Evolutionary conservation across 2,888 invertebrate genomes (phyloP), one percentile per base, ranked within the genome.

Genomic region (Chrysomela aeneicollis): DNA sequence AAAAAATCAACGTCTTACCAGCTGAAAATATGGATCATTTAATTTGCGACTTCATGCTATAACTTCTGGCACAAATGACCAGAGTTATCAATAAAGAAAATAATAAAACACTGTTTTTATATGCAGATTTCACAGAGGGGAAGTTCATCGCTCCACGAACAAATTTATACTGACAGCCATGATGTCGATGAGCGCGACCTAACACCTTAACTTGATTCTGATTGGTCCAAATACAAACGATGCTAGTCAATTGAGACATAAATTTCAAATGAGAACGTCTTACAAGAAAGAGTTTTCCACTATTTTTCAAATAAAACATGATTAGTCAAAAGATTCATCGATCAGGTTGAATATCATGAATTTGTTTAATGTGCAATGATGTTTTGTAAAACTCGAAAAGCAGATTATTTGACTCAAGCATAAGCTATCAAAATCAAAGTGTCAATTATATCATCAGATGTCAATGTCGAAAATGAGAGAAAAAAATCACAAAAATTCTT

Each of bases 131-230:
- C 86, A 87, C 89, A 87, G 90, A 90, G 89, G 92, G 91, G 92
- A 90, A 90, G 88, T 88, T 88, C 92, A 92, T 92, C 88, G 87
- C 89, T 85, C 88, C 88, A 89, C 88, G 88, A 89, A 91, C 92
- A 93, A 92, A 93, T 95, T 92, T 95, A 95, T 95, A 96, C 94
- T 95, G 94, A 91, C 93, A 92, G 93, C 93, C 93, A 94, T 93
- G 89, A 92, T 92, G 92, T 88, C 87, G 88, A 88, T 88, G 89
- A 89, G 89, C 88, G 89, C 88, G 89, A 89, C 90, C 92, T 92
- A 92, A 90, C 90, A 88, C 87, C 87, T 85, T 86, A 85, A 86
- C 86, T 86, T 85, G 78, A 77, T 83, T 85, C 86, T 84, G 86
- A 90, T 90, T 90, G 90, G 90, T 83, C 78, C 80, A 82, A 80